phyloP scores from a whole-genome alignment of 2,888 invertebrate genomes.

The Synergus itoensis region DNA sequence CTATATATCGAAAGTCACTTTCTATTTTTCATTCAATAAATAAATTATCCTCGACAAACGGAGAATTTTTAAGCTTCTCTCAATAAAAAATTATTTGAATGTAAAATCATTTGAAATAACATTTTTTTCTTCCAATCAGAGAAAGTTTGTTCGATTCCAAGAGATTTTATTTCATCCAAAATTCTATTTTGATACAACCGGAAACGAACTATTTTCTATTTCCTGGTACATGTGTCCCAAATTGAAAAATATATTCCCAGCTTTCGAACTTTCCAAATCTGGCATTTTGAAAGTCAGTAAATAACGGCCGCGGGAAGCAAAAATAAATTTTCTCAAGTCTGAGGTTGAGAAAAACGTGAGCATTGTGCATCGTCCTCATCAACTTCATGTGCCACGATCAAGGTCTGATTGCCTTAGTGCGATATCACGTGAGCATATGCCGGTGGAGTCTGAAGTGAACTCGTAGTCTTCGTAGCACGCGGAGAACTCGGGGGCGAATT shows the following conservation, averaged over 20 bases:
- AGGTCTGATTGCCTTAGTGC: constrained; percentile 42
- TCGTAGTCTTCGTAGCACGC: constrained; percentile 44
- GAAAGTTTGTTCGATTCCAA: too few species aligned
- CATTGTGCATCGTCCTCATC: constrained; percentile 28
- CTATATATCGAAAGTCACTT: constrained; percentile 11
- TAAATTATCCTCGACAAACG: constrained; percentile 12
- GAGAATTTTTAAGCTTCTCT: background rate
- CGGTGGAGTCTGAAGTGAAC: constrained; percentile 55
- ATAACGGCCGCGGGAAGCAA: background rate
- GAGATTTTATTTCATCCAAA: too few species aligned
- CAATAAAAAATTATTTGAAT: too few species aligned
- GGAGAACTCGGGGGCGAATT: constrained; percentile 61
- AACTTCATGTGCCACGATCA: constrained; percentile 40
- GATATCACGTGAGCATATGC: constrained; percentile 60
- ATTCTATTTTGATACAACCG: too few species aligned
- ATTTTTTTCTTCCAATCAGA: background rate
- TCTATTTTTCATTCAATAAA: constrained; percentile 20
- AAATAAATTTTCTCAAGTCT: constrained; percentile 3
- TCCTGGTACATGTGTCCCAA: too few species aligned
- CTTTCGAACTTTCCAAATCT: background rate
- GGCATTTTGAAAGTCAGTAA: background rate
- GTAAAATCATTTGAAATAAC: background rate
- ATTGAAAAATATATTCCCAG: background rate
- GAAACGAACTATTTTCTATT: too few species aligned
- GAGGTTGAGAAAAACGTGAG: background rate